Conservation (phyloP, 2,113 vertebrate species). For the Rattus rattus region DNA sequence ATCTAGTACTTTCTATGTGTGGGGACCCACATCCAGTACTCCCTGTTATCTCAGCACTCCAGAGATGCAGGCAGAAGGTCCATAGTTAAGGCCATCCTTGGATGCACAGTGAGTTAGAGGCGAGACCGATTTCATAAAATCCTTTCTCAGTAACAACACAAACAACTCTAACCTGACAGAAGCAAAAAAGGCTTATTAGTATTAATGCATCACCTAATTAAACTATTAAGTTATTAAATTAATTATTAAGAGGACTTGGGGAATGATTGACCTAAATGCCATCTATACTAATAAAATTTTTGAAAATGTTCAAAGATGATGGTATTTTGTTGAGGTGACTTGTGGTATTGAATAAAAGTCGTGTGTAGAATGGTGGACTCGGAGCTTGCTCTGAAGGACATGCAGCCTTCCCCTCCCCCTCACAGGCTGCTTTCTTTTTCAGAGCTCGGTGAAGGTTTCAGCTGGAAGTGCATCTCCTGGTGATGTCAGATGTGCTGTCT, state of each 20-base stretch:
- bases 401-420: not conserved
- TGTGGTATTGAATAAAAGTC: not conserved
- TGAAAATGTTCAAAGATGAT: constrained; percentile 16
- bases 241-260: not conserved
- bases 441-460: not conserved
- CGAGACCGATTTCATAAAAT: not conserved
- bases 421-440: not conserved
- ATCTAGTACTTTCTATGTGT: too few species aligned
- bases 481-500: not conserved
- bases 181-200: not conserved
- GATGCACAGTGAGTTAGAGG: not conserved
- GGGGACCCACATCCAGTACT: not conserved
- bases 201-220: not conserved
- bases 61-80: not conserved
- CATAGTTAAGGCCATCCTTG: not conserved
- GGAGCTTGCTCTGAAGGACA: not conserved
- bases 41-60: not conserved
- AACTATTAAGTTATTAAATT: not conserved
- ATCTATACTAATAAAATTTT: not conserved
- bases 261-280: not conserved
- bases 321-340: not conserved
- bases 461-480: not conserved
- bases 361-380: constrained; percentile 8
- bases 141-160: not conserved
- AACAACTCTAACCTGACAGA: not conserved